A percentile compares a stretch with the other conserved stretches of the same genome.
These are phyloP conservation scores for Colius striatus DNA, from an alignment of 2,113 vertebrate species.

Conservation along the genomic window DNA sequence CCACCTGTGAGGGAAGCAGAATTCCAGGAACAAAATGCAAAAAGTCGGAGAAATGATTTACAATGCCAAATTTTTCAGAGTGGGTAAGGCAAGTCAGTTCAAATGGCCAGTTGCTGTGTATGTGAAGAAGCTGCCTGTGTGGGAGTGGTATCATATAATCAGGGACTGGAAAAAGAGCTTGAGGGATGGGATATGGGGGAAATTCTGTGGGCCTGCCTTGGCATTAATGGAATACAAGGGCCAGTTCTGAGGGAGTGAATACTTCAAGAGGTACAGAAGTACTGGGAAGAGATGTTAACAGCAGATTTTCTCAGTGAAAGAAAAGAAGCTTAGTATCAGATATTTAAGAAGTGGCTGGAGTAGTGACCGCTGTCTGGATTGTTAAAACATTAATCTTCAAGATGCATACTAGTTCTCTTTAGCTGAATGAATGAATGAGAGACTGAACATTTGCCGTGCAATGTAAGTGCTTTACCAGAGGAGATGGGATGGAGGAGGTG, in stretches of 20 bases:
- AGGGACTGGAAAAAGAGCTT: neutral
- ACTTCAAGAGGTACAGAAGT: neutral
- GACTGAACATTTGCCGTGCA: neutral
- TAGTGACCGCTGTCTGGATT: neutral
- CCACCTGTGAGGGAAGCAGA: neutral
- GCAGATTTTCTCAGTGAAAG: slow-evolving; percentile 38
- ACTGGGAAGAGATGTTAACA: slow-evolving; percentile 5
- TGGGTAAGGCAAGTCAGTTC: neutral
- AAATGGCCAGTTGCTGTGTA: neutral
- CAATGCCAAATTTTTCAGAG: neutral
- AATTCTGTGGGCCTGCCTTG: neutral
- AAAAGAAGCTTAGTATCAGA: slow-evolving; percentile 31
- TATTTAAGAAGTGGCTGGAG: slow-evolving; percentile 27
- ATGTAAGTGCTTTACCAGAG: neutral
- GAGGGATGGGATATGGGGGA: neutral
- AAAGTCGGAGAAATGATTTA: neutral
- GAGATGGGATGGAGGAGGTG: accelerated
- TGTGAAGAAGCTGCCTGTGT: neutral
- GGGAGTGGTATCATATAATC: neutral
- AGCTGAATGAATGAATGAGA: neutral
- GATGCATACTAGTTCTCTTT: neutral
- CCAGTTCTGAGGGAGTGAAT: neutral
- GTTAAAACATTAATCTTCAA: slow-evolving; percentile 2
- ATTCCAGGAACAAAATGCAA: neutral
- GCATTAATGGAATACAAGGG: neutral